Evolutionary conservation across 2,113 vertebrate genomes (phyloP), one percentile per base, ranked within the genome.

Genomic region (Coptodon bakossiorum): DNA sequence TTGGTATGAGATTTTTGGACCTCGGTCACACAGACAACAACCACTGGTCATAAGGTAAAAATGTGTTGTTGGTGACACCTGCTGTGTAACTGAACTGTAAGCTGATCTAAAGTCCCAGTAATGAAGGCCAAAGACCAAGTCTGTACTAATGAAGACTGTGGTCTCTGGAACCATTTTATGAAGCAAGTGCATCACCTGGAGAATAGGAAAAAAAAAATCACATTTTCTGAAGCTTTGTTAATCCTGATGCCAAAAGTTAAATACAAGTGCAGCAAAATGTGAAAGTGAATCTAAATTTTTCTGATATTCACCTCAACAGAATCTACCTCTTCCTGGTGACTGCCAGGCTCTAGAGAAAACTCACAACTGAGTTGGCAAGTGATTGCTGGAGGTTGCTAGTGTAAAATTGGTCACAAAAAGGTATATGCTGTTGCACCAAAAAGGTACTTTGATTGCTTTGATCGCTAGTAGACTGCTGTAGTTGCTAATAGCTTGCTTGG

Each of bases 161-260:
- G 97, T 99, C 80, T 98, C 96, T n/a, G 98, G 98, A 87, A 98
- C 99, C 97, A 99, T 97, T 38, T 97, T 90, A 91, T 99, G 98
- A 56, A 99, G 97, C 88, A 97, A 66, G 88, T 99, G 98, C 98
- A 99, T 99, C 10, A 98, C 98, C 98, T 99, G 84, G 11, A 93
- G 22, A 81, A 40, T 6, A 90, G 66, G 24, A 4, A 3, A 8
- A 22, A 4, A 7, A 16, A 29, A 3, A 12, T 5, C 7, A 1
- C 2, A 50, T 53, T 79, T 38, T 16, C 4, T 86, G 16, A 91
- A 73, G 7, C 7, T 34, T 48, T 57, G 2, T 38, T 56, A 9
- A 48, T 83, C 5, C 10, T 76, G 7, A 9, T 80, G 2, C 68
- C 4, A 86, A 12, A 91, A 43, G 63, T 13, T 7, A 52, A 61